Base-by-base conservation (phyloP, 2,888 invertebrate species). In the Oegoconia quadripuncta region DNA sequence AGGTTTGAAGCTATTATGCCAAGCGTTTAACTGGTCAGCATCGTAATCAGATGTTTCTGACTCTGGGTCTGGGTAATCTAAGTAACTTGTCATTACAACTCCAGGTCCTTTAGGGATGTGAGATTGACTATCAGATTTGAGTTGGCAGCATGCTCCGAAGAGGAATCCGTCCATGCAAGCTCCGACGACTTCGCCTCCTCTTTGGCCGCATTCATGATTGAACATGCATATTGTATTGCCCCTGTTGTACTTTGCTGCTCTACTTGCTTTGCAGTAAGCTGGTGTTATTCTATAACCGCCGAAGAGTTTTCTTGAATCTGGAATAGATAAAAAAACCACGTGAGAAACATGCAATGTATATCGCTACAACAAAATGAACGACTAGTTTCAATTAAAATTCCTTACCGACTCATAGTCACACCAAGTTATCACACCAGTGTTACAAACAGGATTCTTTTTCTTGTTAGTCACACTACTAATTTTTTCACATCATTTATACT, bases 151-250 rank as follows among this genome's bases (percentile, higher is more conserved):
- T 0, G 97, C 95, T 1, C 97, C 97, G 60, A 96, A 96, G n/a
- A 95, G 89, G 69, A 95, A 95, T 0, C 97, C 95, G 61, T 97
- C 96, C 93, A 96, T 95, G 64, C 97, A 97, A 0, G 96, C 93
- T 0, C 96, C 96, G 0, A 97, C 94, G 0, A 50, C 96, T 65
- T 93, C 91, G 0, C 97, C 97, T 0, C 91, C 91, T 46, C 94
- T 87, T 53, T 93, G 92, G 1, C 89, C 88, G 67, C 97, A 97
- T 68, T 97, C 96, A 63, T 95, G 95, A 79, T 97, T 96, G 87
- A 97, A 97, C 97, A 97, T 97, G 77, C 97, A 97, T 61, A 95
- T 92, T 25, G 93, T 94, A 26, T 92, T 92, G 1, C 93, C 93
- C 53, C 89, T 86, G 55, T 91, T 90, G 29, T 89, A 87, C 50